These are phyloP conservation scores for Lasioglossum figueresi DNA, from an alignment of 2,888 invertebrate genomes.

Conservation along the genomic window DNA sequence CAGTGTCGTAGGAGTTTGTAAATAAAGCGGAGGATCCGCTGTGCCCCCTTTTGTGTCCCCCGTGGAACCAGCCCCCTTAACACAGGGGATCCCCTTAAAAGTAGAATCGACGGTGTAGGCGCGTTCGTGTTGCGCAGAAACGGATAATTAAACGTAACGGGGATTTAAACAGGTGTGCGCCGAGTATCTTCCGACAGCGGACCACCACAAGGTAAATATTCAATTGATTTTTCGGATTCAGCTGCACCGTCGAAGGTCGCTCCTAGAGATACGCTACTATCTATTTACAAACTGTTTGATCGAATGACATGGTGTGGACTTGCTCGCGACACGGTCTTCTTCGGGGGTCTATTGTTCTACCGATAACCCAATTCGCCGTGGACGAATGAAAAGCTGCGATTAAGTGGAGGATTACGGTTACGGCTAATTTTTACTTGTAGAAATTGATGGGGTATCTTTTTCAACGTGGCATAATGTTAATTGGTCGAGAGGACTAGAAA, in stretches of 20 bases:
- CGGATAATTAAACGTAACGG: constrained; percentile 36
- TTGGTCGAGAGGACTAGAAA: background rate
- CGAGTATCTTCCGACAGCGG: background rate
- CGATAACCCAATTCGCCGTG: background rate
- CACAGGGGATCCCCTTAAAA: constrained; percentile 13
- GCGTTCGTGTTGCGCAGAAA: constrained; percentile 48
- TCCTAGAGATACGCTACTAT: background rate
- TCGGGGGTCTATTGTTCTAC: background rate
- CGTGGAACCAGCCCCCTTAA: background rate
- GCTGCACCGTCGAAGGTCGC: background rate
- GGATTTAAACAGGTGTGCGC: constrained; percentile 59
- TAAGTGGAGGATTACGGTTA: background rate
- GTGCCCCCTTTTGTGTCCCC: constrained; percentile 34
- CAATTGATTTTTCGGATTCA: background rate
- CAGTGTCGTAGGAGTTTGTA: constrained; percentile 48
- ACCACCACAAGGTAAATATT: constrained; percentile 34
- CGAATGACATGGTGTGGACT: background rate
- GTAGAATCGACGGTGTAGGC: constrained; percentile 31
- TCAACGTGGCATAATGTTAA: background rate
- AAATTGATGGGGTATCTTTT: background rate
- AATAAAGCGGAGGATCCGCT: constrained; percentile 30
- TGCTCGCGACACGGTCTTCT: background rate
- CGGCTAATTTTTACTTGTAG: background rate
- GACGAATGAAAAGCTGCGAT: background rate
- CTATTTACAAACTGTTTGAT: background rate